Conservation (phyloP, 2,113 vertebrate species). For the Oceanodroma tethys region DNA sequence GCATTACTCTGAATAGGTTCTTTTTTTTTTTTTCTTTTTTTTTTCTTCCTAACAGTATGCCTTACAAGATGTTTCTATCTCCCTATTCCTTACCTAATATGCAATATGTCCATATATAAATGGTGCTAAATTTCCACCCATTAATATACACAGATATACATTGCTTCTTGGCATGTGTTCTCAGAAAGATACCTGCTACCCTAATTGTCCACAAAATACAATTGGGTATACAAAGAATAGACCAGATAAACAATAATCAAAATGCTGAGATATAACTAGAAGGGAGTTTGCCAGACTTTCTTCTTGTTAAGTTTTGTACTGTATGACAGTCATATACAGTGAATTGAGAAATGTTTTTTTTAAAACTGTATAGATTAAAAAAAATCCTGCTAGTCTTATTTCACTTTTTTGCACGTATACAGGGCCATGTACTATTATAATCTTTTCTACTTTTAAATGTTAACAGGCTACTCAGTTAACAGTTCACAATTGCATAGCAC, state of each 20-base stretch:
- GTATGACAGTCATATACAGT: neutral
- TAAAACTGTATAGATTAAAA: neutral
- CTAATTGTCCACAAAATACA: neutral
- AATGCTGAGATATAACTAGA: neutral
- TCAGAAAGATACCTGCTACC: neutral
- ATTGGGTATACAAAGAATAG: neutral
- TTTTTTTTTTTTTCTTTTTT: neutral
- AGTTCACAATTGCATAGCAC: neutral
- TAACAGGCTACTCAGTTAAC: neutral
- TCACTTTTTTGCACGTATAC: neutral
- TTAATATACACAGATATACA: neutral
- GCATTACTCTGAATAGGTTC: neutral
- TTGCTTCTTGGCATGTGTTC: neutral
- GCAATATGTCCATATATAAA: neutral
- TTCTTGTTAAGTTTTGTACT: neutral
- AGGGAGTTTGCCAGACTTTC: neutral
- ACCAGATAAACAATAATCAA: neutral
- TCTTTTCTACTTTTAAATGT: neutral
- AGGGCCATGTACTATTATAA: neutral
- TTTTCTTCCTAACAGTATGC: neutral
- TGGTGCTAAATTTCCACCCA: neutral
- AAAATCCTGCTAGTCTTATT: neutral
- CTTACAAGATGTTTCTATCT: neutral
- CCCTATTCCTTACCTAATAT: neutral
- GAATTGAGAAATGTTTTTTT: neutral